Percentiles rank a stretch among this genome's conserved stretches.
These are phyloP conservation scores for Gymnodraco acuticeps DNA, from an alignment of 2,797 vertebrate genomes.

Conservation along the genomic window DNA sequence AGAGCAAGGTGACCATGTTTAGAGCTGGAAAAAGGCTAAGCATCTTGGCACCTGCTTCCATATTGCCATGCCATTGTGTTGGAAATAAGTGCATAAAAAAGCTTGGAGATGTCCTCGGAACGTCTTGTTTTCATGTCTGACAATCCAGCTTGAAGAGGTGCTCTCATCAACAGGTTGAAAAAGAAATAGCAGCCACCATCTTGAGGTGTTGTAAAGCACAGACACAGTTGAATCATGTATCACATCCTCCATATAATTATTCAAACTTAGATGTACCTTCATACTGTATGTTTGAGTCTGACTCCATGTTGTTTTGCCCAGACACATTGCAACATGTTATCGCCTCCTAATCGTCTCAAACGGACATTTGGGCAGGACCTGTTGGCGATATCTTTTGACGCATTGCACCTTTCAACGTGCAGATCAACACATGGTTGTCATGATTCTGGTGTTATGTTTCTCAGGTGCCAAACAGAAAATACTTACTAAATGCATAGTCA, in stretches of 20 bases:
- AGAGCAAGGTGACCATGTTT: constrained; percentile 65
- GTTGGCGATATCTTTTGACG: too few relatives aligned
- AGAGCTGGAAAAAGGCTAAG: constrained; percentile 48
- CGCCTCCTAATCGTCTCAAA: too few relatives aligned
- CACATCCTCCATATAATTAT: too few relatives aligned
- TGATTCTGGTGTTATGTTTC: not conserved
- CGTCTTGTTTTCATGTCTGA: constrained; percentile 16
- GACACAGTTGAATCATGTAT: not conserved
- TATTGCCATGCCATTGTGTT: constrained; percentile 1
- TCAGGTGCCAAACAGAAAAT: not conserved
- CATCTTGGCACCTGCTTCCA: constrained; percentile 42
- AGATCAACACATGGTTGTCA: too few relatives aligned
- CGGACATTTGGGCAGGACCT: too few relatives aligned
- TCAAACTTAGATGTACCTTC: too few relatives aligned
- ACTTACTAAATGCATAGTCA: not conserved
- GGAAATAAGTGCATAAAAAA: not conserved
- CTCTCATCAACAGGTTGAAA: not conserved
- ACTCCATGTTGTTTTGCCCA: not conserved
- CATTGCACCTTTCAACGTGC: too few relatives aligned
- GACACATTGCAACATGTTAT: too few relatives aligned
- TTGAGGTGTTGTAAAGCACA: not conserved
- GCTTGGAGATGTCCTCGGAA: not conserved
- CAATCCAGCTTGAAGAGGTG: not conserved
- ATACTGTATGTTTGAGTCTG: too few relatives aligned
- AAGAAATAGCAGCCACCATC: not conserved